Evolutionary conservation across 2,113 vertebrate genomes (phyloP), one percentile per base, ranked within the genome.

Genomic region (Phrynocephalus versicolor): DNA sequence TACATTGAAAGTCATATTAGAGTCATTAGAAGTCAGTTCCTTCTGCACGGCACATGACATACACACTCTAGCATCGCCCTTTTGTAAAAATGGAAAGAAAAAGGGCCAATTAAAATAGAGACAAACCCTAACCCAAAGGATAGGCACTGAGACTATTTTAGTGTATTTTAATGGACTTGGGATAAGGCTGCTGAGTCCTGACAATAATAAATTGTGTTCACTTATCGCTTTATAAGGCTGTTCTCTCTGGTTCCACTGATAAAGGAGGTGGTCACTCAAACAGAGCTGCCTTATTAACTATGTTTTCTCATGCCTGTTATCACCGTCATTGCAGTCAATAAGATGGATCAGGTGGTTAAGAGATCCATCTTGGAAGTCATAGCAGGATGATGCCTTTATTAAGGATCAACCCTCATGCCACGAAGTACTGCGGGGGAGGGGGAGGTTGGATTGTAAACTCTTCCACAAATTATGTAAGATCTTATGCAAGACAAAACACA

Each of bases 211-310:
- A 87, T 82, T 25, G 27, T 75, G 0, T 86, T 86, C 71, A 84
- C 55, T 89, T 89, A 74, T 55, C 15, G 65, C 75, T 12, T 6
- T 0, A 0, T 80, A 84, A 85, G 77, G 3, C 51, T 85, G 7
- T 35, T 13, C 90, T 86, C 71, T 89, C 72, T 86, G 2, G 39
- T 78, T 86, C 76, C 37, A 79, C 9, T 73, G 85, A 86, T 79
- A 88, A 85, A 79, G 85, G 6, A 23, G 84, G 67, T 81, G 39
- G 3, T 30, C 76, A 64, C 35, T 88, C 74, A 62, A 25, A 86
- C n/a, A 72, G 14, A 37, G 25, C 19, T 60, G 41, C 73, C 14
- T 2, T 82, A 37, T 71, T 86, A 62, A 81, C 6, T 79, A 18
- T 51, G 2, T 71, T 87, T 81, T 86, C 19, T 33, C 30, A 83